Evolutionary conservation across 2,888 invertebrate species (phyloP).

Genomic region (Cerceris rybyensis): DNA sequence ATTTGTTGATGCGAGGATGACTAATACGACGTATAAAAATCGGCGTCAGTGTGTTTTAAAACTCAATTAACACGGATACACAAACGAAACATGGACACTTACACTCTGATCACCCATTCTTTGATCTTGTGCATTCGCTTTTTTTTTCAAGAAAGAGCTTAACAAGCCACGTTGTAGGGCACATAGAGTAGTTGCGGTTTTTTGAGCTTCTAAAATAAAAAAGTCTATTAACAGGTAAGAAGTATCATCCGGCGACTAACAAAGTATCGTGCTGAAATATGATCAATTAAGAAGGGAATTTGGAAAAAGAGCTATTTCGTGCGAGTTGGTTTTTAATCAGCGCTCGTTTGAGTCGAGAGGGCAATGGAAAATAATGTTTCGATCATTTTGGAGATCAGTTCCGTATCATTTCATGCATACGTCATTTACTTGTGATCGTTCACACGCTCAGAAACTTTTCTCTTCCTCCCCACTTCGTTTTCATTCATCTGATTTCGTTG

Average conservation of each 20-base stretch:
- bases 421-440: neutral
- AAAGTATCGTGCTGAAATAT: neutral
- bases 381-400: no score
- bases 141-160: constrained; percentile 27
- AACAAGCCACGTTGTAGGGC: constrained; percentile 37
- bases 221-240: constrained; percentile 30
- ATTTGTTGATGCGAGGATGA: no score
- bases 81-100: no score
- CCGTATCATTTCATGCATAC: no score
- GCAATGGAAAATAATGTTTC: no score
- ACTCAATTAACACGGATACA: neutral
- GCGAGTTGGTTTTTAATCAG: no score
- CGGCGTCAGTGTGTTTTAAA: neutral
- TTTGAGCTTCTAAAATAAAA: constrained; percentile 21
- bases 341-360: no score
- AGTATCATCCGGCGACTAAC: neutral
- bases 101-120: constrained; percentile 14
- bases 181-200: constrained; percentile 43
- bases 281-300: neutral
- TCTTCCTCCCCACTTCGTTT: neutral
- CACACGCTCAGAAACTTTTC: no score
- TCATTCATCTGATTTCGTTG: neutral
- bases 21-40: no score
- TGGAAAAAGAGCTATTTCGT: neutral
- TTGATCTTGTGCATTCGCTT: constrained; percentile 43